Evolutionary conservation across 2,797 vertebrate species (phyloP).

Genomic region (Molothrus ater): DNA sequence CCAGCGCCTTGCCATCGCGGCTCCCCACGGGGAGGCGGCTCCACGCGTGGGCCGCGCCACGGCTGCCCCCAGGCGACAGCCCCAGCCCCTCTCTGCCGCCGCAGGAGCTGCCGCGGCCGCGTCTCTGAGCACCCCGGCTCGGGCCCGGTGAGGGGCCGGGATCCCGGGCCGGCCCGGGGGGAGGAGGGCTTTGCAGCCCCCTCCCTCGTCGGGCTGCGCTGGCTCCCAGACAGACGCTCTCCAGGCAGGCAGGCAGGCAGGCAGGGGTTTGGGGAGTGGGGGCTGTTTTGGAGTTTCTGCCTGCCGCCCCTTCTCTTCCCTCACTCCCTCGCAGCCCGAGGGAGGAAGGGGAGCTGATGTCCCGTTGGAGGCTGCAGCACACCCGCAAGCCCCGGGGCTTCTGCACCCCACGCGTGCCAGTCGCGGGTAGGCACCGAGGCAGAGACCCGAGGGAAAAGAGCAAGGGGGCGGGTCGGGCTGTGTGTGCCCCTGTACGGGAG

Average conservation of each 20-base stretch:
- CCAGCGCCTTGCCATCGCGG: background rate
- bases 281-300: background rate
- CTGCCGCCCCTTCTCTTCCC: no score
- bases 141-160: background rate
- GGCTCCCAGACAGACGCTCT: no score
- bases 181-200: background rate
- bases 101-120: background rate
- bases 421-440: background rate
- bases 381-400: background rate
- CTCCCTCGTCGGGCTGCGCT: background rate
- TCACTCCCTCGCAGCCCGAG: no score
- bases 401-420: background rate
- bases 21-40: background rate
- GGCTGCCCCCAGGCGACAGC: conserved; percentile 20
- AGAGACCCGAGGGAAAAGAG: background rate
- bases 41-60: conserved; percentile 3
- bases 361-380: background rate
- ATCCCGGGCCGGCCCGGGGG: no score
- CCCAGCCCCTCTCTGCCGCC: background rate
- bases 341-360: no score
- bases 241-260: no score
- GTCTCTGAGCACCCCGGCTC: background rate
- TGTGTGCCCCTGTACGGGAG: background rate
- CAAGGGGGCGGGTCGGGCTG: no score
- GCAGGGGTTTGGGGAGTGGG: background rate